Percentiles rank a stretch among this genome's conserved stretches.
Evolutionary conservation across 2,888 invertebrate genomes (phyloP).

Genomic region (Noctua comes): DNA sequence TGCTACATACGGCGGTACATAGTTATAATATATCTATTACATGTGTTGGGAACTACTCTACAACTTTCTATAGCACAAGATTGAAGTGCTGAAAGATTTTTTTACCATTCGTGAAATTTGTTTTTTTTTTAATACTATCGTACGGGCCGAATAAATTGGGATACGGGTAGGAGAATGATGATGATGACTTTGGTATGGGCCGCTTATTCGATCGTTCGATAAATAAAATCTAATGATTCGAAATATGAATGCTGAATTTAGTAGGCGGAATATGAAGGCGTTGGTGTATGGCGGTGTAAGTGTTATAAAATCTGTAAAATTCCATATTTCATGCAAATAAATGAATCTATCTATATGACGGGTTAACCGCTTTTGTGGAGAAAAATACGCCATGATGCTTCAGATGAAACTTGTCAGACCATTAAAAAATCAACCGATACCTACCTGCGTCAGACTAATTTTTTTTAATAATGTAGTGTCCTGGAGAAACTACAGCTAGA

Average conservation of each 20-base stretch:
- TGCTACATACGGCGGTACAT: slow-evolving; percentile 55
- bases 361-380: background rate
- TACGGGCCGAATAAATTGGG: background rate
- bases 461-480: background rate
- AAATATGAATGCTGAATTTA: background rate
- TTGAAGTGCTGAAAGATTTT: slow-evolving; percentile 1
- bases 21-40: slow-evolving; percentile 52
- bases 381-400: background rate
- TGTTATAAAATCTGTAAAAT: too few relatives aligned
- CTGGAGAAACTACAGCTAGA: background rate
- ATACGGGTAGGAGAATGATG: background rate
- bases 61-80: slow-evolving; percentile 12
- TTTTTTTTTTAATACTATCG: background rate
- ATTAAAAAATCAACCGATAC: background rate
- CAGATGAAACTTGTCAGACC: background rate
- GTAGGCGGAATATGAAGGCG: too few relatives aligned
- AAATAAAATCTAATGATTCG: background rate
- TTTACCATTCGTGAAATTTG: background rate
- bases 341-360: too few relatives aligned
- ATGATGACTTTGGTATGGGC: background rate
- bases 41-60: slow-evolving; percentile 32
- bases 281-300: too few relatives aligned
- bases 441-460: background rate
- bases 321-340: too few relatives aligned
- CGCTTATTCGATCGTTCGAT: background rate